Percentiles rank a stretch among this genome's conserved stretches.
These are phyloP conservation scores for Sminthopsis crassicaudata DNA, from an alignment of 2,113 vertebrate genomes.

Conservation along the genomic window DNA sequence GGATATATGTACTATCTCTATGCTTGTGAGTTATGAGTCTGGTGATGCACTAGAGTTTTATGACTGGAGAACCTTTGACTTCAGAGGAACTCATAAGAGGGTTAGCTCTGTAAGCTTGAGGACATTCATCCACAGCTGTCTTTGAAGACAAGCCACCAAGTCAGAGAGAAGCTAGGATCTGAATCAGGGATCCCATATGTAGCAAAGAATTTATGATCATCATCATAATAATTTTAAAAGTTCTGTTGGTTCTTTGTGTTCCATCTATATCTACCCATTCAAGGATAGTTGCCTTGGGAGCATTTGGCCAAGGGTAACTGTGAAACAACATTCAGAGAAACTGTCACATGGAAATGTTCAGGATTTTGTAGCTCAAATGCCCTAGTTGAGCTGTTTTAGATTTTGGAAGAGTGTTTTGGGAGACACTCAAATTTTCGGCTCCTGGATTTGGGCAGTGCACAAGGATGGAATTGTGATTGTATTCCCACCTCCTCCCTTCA, in stretches of 20 bases:
- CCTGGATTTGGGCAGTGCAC: neutral
- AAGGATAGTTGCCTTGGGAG: neutral
- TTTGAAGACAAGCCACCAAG: neutral
- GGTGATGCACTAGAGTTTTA: neutral
- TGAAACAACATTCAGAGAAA: neutral
- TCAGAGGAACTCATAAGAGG: neutral
- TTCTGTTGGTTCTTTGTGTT: neutral
- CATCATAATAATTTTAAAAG: no score
- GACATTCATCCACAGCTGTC: neutral
- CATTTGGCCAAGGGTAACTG: neutral
- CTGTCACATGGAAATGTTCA: neutral
- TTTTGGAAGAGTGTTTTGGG: neutral
- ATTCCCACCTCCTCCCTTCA: neutral
- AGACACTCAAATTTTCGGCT: neutral
- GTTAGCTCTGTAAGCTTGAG: neutral
- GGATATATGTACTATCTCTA: neutral
- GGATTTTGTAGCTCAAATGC: neutral
- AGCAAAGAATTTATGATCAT: neutral
- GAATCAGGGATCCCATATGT: neutral
- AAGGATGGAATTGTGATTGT: neutral
- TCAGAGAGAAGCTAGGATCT: neutral
- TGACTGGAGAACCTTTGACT: neutral
- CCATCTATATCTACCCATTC: neutral
- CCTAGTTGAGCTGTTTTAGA: neutral
- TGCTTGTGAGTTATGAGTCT: neutral